Evolutionary conservation across 2,797 vertebrate genomes (phyloP), one percentile per base, ranked within the genome.

Genomic region (Eulemur mongoz): DNA sequence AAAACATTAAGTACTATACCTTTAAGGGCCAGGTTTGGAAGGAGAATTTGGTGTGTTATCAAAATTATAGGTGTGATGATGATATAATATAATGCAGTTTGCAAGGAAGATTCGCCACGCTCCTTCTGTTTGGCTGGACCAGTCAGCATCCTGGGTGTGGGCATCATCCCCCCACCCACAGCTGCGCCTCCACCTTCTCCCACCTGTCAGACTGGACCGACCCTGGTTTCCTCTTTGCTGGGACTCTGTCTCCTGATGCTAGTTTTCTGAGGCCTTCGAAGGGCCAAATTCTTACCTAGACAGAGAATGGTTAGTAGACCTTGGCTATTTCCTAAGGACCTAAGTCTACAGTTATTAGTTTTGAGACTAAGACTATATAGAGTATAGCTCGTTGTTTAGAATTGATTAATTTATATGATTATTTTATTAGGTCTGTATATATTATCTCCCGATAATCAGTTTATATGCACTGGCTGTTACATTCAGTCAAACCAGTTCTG

Each of bases 151-250:
- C 12, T 9, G 12, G 40, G 40, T 40, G 40, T 3, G 22, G 38
- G 27, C 0, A 3, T 32, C 23, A 9, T 1, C 7, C 35, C 30
- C 9, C 25, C 25, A n/a, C 15, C 9, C 6, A 0, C 2, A 4
- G 2, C 32, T 4, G 0, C 0, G 1, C 1, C 4, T 15, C 27
- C n/a, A 2, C 40, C 25, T 0, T 9, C 5, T 63, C 23, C 20
- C 32, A 14, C 9, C 7, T 5, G 76, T 0, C 7, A 1, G n/a
- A 8, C 20, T 69, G 25, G n/a, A 32, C 23, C 14, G 11, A 30
- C 35, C 15, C 23, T 70, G 23, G 14, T 5, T 40, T 54, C 30
- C 38, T 14, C 30, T n/a, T 4, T 7, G 23, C 67, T 43, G 40
- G 20, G 43, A 2, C 10, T 17, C 12, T 40, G n/a, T 35, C 32